Percentiles rank a stretch among this genome's conserved stretches.
Conservation (phyloP, 2,797 vertebrate species). For the Merluccius polli region DNA sequence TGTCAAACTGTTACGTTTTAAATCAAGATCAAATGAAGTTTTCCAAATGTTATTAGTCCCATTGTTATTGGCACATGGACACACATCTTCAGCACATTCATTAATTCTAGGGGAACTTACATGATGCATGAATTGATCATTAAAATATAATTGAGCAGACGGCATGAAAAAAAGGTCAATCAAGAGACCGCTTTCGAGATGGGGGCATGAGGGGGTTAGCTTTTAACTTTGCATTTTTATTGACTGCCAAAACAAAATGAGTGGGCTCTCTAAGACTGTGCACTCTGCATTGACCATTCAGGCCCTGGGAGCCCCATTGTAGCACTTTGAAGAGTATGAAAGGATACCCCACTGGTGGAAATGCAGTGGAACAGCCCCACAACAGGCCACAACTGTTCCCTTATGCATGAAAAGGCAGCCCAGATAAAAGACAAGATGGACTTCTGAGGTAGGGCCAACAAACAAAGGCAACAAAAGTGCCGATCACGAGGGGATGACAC, state of each 20-base stretch:
- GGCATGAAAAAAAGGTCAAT: slow-evolving; percentile 72
- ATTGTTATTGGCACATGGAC: too few relatives aligned
- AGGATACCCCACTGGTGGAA: slow-evolving; percentile 99
- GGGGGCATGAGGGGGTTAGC: slow-evolving; percentile 75
- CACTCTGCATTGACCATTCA: slow-evolving; percentile 97
- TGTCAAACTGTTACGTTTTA: too few relatives aligned
- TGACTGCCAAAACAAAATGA: slow-evolving; percentile 99
- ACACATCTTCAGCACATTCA: slow-evolving; percentile 1
- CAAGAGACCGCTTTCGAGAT: slow-evolving; percentile 64
- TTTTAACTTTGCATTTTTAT: slow-evolving; percentile 99
- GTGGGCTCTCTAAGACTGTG: slow-evolving; percentile 93
- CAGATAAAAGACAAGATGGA: slow-evolving; percentile 99
- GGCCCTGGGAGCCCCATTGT: slow-evolving; percentile 90
- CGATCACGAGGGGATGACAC: slow-evolving; percentile 99
- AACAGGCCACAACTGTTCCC: slow-evolving; percentile 99
- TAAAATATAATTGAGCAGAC: slow-evolving; percentile 79
- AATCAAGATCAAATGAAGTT: too few relatives aligned
- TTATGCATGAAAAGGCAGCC: slow-evolving; percentile 96
- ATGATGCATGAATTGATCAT: slow-evolving; percentile 69
- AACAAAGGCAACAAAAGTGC: slow-evolving; percentile 99
- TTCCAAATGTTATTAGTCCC: too few relatives aligned
- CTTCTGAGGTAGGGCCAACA: slow-evolving; percentile 98
- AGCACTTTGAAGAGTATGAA: slow-evolving; percentile 94
- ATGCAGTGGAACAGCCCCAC: slow-evolving; percentile 99
- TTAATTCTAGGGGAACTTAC: slow-evolving; percentile 25